Base-by-base conservation (phyloP, 2,797 vertebrate species). In the Apogon talboti region DNA sequence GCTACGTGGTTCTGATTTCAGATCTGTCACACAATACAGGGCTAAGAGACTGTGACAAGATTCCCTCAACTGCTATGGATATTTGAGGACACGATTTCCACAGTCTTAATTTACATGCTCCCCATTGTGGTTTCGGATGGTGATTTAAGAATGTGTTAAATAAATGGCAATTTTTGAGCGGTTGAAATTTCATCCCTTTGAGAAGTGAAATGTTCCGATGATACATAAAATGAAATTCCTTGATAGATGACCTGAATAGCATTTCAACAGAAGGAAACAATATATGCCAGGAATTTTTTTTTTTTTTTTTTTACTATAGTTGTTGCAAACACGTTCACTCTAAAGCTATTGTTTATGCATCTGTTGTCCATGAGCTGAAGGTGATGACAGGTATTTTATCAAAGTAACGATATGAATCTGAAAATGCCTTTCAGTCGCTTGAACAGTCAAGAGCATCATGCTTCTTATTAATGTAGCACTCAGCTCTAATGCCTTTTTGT, bases 401-500 rank as follows among this genome's bases (percentile, higher is more conserved):
- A 87, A 70, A 70, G 62, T 43, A 21, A 35, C 0, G 78, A 89
- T 84, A 79, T 59, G 63, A 73, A 82, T 78, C 79, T 64, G 19
- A 78, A 81, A 79, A 79, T 53, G 75, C 62, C 76, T 82, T 66
- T 74, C 69, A 66, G 78, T 66, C 38, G 58, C 62, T 56, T 56
- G 68, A 76, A 72, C 62, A 61, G 66, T 73, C 79, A 54, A 76
- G 71, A 82, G 74, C 71, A 60, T 79, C 69, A 65, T 81, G 54
- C 46, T 61, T 44, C 76, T 84, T 82, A 85, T 85, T 87, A 84
- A 87, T 86, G 81, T 57, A 71, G 76, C 80, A 61, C 74, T 88
- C 69, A n/a, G 41, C 66, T 60, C 75, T 84, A 78, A 87, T 89
- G 78, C 66, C 54, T 70, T 78, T 85, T 74, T 69, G 62, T 78